These are phyloP conservation scores for Loris lydekkerianus DNA, from an alignment of 2,797 vertebrate genomes.

Conservation along the genomic window DNA sequence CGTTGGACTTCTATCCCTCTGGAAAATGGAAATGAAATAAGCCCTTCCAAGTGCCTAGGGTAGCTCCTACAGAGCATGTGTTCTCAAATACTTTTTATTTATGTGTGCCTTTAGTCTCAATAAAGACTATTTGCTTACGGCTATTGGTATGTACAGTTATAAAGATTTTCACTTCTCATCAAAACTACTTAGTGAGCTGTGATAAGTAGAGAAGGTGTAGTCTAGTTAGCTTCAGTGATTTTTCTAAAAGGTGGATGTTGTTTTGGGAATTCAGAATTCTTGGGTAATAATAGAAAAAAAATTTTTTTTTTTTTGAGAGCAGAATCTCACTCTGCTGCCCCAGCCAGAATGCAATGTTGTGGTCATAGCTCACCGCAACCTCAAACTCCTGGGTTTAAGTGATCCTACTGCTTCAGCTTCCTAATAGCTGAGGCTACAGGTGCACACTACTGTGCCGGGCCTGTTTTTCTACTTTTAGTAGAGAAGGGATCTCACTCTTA, in stretches of 20 bases:
- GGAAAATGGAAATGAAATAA: not conserved
- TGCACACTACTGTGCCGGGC: too few relatives aligned
- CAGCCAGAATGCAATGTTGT: too few relatives aligned
- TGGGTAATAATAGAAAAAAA: not conserved
- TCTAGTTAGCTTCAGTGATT: not conserved
- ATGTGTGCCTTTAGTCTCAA: not conserved
- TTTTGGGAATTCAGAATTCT: conserved; percentile 50
- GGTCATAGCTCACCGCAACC: too few relatives aligned
- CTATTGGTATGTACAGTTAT: not conserved
- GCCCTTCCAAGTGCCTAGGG: not conserved
- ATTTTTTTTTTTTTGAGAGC: too few relatives aligned
- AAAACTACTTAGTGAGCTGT: not conserved
- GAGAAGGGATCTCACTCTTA: too few relatives aligned
- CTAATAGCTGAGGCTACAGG: too few relatives aligned
- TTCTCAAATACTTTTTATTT: conserved; percentile 18
- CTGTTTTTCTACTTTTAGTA: too few relatives aligned
- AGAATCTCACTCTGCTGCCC: too few relatives aligned
- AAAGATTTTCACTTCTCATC: conserved; percentile 20
- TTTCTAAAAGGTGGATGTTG: conserved; percentile 8
- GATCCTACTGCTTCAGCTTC: too few relatives aligned
- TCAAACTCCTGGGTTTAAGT: too few relatives aligned
- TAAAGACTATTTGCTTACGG: conserved; percentile 11
- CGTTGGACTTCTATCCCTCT: not conserved
- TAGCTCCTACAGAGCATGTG: not conserved
- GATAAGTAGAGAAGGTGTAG: not conserved